Evolutionary conservation across 2,797 vertebrate species (phyloP).

Genomic region (Tenualosa thibaudeaui): DNA sequence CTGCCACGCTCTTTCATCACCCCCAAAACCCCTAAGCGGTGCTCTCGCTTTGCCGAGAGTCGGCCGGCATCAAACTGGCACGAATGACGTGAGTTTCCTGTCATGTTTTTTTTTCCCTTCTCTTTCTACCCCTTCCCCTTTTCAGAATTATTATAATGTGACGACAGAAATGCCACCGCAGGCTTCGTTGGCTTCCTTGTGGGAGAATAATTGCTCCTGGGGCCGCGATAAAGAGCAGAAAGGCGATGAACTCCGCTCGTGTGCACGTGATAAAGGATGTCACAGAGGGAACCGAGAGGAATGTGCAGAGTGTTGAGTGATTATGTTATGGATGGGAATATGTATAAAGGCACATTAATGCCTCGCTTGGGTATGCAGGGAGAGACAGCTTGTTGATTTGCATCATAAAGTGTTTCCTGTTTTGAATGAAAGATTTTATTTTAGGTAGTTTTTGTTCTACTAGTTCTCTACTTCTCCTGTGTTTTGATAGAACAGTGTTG

Average conservation of each 20-base stretch:
- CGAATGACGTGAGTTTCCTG: conserved; percentile 39
- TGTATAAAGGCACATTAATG: conserved; percentile 41
- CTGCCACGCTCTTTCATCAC: conserved; percentile 21
- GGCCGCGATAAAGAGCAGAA: conserved; percentile 47
- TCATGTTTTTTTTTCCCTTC: conserved; percentile 33
- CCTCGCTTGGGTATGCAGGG: conserved; percentile 35
- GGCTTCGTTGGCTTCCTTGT: conserved; percentile 35
- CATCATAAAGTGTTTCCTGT: conserved; percentile 42
- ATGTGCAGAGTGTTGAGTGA: conserved; percentile 46
- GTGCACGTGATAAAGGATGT: conserved; percentile 49
- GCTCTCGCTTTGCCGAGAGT: neutral
- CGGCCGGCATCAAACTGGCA: conserved; percentile 11
- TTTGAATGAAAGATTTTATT: conserved; percentile 20
- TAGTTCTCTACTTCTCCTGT: neutral
- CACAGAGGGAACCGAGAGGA: conserved; percentile 44
- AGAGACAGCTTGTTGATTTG: conserved; percentile 42
- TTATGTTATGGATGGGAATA: conserved; percentile 57
- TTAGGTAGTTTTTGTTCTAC: neutral
- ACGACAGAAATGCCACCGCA: conserved; percentile 33
- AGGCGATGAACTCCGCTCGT: conserved; percentile 47
- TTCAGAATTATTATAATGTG: conserved; percentile 45
- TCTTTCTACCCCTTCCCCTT: conserved; percentile 31
- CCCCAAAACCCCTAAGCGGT: neutral
- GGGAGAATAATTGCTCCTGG: conserved; percentile 58
- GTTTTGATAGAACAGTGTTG: conserved; percentile 5